Percentiles rank a stretch among this genome's conserved stretches.
Evolutionary conservation across 2,113 vertebrate species (phyloP).

Genomic region (Caracal caracal): DNA sequence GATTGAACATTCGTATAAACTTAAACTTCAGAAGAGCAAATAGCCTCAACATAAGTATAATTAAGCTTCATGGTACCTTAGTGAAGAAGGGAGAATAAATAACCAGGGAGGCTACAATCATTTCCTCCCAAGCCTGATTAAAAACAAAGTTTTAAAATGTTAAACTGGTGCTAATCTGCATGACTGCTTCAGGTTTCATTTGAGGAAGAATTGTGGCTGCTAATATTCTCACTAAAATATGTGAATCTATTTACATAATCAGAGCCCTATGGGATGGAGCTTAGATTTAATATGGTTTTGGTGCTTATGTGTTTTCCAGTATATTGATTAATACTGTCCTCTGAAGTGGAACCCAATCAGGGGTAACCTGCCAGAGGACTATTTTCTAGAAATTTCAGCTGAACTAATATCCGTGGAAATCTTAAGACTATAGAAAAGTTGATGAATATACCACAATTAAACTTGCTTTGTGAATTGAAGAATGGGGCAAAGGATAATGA

Average conservation of each 20-base stretch:
- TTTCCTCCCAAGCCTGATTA: slow-evolving; percentile 17
- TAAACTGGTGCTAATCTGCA: slow-evolving; percentile 39
- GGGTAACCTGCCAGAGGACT: slow-evolving; percentile 20
- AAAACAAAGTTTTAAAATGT: slow-evolving; percentile 64
- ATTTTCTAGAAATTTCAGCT: slow-evolving; percentile 49
- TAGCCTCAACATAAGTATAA: slow-evolving; percentile 50
- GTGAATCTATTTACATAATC: slow-evolving; percentile 62
- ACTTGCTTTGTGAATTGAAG: slow-evolving; percentile 55
- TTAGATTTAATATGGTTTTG: slow-evolving; percentile 12
- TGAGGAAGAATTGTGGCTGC: slow-evolving; percentile 53
- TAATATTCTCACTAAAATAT: slow-evolving; percentile 52
- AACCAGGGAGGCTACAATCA: neutral
- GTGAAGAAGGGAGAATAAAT: slow-evolving; percentile 38
- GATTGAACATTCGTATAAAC: slow-evolving; percentile 48
- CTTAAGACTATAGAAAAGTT: slow-evolving; percentile 24
- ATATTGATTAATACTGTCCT: slow-evolving; percentile 30
- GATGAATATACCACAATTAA: slow-evolving; percentile 46
- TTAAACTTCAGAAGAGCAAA: slow-evolving; percentile 51
- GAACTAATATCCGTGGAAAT: slow-evolving; percentile 4
- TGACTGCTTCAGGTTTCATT: slow-evolving; percentile 48
- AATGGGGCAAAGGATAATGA: slow-evolving; percentile 53
- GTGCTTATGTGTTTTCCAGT: neutral
- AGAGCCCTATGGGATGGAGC: neutral
- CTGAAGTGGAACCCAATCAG: slow-evolving; percentile 40
- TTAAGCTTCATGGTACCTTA: slow-evolving; percentile 41